A percentile compares a stretch with the other conserved stretches of the same genome.
phyloP scores from a whole-genome alignment of 2,113 vertebrate species.

The Sclerurus mexicanus region DNA sequence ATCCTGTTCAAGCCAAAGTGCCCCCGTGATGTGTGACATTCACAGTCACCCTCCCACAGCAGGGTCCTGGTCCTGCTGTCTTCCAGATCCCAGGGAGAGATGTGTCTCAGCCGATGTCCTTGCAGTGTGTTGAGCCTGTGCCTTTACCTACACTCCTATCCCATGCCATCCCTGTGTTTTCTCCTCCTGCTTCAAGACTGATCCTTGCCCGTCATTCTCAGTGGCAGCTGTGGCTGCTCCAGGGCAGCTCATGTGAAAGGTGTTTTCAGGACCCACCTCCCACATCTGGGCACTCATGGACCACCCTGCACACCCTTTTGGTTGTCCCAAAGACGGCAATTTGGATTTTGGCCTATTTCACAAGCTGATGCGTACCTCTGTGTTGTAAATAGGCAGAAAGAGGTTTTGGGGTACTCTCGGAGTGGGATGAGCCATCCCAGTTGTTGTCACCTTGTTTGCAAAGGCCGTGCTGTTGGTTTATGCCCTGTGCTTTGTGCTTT shows the following conservation, averaged over 20 bases:
- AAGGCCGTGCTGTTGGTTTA: neutral
- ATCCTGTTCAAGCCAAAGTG: fast-evolving
- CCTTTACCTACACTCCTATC: neutral
- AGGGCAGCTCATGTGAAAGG: fast-evolving
- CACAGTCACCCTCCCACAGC: fast-evolving
- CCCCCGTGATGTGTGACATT: fast-evolving
- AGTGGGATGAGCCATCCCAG: neutral
- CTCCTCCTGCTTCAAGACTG: neutral
- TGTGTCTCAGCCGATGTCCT: neutral
- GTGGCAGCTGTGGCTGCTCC: neutral
- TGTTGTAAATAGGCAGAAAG: neutral
- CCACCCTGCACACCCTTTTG: neutral
- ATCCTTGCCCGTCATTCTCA: fast-evolving
- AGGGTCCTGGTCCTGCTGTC: neutral
- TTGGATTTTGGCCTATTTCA: neutral
- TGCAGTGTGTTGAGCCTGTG: neutral
- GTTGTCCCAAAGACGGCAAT: neutral
- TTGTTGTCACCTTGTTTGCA: neutral
- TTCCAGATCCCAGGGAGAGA: fast-evolving
- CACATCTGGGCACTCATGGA: fast-evolving
- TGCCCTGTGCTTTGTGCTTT: neutral
- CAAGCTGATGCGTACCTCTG: fast-evolving
- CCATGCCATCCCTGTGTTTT: fast-evolving
- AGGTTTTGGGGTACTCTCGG: neutral
- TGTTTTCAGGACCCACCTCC: neutral